phyloP scores from a whole-genome alignment of 2,113 vertebrate genomes.

The Numenius arquata region DNA sequence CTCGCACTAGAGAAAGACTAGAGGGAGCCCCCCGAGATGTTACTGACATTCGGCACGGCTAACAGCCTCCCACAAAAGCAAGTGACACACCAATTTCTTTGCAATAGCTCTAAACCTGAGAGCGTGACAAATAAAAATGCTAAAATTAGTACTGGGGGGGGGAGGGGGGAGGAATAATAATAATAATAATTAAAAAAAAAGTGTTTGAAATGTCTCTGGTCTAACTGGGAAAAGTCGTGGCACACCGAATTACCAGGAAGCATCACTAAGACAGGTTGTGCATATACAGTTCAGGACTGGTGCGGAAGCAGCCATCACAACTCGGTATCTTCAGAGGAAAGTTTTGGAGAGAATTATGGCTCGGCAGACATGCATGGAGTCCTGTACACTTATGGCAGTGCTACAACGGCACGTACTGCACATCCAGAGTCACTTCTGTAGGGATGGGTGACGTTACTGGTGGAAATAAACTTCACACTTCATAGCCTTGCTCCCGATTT shows the following conservation, averaged over 20 bases:
- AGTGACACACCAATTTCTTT: neutral
- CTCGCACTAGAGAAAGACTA: neutral
- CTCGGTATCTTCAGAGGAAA: slow-evolving; percentile 21
- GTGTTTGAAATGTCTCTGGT: neutral
- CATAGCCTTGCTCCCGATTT: neutral
- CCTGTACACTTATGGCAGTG: slow-evolving; percentile 40
- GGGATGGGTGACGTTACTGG: slow-evolving; percentile 42
- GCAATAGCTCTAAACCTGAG: slow-evolving; percentile 23
- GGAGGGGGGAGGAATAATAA: too few relatives aligned
- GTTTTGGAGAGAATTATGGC: slow-evolving; percentile 42
- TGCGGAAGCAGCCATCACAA: slow-evolving; percentile 36
- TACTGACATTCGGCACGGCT: neutral
- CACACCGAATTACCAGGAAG: slow-evolving; percentile 31
- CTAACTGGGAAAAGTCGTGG: slow-evolving; percentile 9
- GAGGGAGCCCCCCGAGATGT: neutral
- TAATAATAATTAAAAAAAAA: neutral
- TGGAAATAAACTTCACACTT: neutral
- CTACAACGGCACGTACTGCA: slow-evolving; percentile 1
- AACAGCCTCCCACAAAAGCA: slow-evolving; percentile 6
- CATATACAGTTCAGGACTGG: slow-evolving; percentile 61
- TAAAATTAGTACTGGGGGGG: neutral
- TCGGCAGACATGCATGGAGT: slow-evolving; percentile 32
- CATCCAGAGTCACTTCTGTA: slow-evolving; percentile 23
- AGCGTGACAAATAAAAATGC: slow-evolving; percentile 7
- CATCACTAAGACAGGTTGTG: slow-evolving; percentile 38